These are phyloP conservation scores for Scaptomyza pallida DNA, from an alignment of 1,140 invertebrate species.

Conservation along the genomic window DNA sequence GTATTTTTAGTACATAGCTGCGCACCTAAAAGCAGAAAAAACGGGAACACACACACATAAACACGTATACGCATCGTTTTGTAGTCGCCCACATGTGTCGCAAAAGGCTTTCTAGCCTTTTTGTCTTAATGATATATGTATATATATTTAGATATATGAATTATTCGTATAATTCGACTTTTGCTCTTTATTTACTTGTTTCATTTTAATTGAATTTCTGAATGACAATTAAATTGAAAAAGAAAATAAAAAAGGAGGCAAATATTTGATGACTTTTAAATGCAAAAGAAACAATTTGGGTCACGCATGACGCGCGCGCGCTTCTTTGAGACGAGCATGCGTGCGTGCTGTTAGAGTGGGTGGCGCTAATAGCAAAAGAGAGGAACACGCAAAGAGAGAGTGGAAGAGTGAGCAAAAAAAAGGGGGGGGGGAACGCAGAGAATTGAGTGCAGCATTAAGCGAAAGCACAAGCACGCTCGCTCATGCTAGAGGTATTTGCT, in stretches of 20 bases:
- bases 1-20: constrained; percentile 71
- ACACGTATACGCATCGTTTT: constrained; percentile 20
- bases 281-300: constrained; percentile 35
- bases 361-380: background rate
- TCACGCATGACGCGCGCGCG: constrained; percentile 51
- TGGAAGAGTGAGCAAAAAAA: constrained; percentile 2
- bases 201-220: constrained; percentile 39
- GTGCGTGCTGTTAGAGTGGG: constrained; percentile 22
- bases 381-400: constrained; percentile 1
- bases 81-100: constrained; percentile 58
- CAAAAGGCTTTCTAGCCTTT: constrained; percentile 36
- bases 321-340: constrained; percentile 32
- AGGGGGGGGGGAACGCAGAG: background rate
- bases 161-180: background rate
- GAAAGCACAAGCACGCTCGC: constrained; percentile 45
- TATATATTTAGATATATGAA: background rate
- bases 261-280: no score
- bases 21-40: constrained; percentile 40
- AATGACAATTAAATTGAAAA: constrained; percentile 34
- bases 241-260: no score
- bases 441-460: constrained; percentile 19
- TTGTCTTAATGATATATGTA: no score
- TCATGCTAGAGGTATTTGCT: background rate
- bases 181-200: background rate
- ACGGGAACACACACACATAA: constrained; percentile 45